Base-by-base conservation (phyloP, 2,888 invertebrate species). In the Seira sanloemensis region DNA sequence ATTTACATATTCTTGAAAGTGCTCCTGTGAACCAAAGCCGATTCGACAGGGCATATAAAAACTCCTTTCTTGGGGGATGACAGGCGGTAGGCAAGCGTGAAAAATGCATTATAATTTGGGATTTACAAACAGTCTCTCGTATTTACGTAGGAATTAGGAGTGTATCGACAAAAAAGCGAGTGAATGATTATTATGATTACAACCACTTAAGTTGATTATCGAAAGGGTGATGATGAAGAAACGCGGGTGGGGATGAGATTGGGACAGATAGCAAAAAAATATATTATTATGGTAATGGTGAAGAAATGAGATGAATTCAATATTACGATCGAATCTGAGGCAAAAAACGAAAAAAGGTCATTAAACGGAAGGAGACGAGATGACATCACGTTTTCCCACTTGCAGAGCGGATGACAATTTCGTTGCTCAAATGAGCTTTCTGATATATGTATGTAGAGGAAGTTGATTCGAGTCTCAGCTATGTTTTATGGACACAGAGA, bases 121-220 rank as follows among this genome's bases (percentile, higher is more conserved):
- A 27, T 26, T 7, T 54, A 26, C 16, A 24, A 73, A 72, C 50
- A n/a, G 69, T 19, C 25, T 24, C n/a, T 54, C 21, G 19, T 74
- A 74, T 74, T 74, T 79, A 26, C 54, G 71, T 65, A 73, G 66
- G 72, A 73, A 26, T 46, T 72, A 46, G 66, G 18, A 37, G 12
- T 37, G 12, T 37, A 12, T 4, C 37, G 37, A 37, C 12, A 37
- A 37, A 4, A 37, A 37, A 37, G n/a, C n/a, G n/a, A 37, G 12
- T 7, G 37, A 37, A 37, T 73, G 79, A 74, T 79, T 79, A 79
- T 66, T 79, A 67, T 79, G 37, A 74, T 79, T 79, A 79, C 27
- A 67, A 19, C 27, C 19, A 27, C 27, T 74, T 74, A 74, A 68
- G 67, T 79, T 73, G 73, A 79, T 74, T 79, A 74, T 66, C 5